Conservation (phyloP, 2,113 vertebrate species). For the Fregetta grallaria region DNA sequence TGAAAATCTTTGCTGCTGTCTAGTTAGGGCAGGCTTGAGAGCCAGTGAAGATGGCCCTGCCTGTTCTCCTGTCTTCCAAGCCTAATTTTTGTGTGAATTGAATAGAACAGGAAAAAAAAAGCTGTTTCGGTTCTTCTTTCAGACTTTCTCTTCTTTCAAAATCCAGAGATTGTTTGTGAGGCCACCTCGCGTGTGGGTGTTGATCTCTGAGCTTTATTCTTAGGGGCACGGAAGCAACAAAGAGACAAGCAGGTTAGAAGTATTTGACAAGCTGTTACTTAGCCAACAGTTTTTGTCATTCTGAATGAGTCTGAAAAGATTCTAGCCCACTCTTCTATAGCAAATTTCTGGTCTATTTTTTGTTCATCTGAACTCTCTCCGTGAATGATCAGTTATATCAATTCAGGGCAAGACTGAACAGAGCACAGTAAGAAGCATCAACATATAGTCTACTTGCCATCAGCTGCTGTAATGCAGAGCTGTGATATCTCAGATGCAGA, state of each 20-base stretch:
- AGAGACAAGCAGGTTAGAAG: conserved; percentile 3
- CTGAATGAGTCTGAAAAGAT: not conserved
- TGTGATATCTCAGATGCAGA: not conserved
- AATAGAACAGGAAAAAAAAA: not conserved
- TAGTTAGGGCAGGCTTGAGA: not conserved
- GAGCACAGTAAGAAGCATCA: not conserved
- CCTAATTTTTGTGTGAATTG: not conserved
- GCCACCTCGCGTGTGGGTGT: not conserved
- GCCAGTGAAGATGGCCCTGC: not conserved
- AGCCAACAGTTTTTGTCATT: not conserved
- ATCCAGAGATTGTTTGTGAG: not conserved
- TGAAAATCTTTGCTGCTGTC: not conserved
- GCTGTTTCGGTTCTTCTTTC: not conserved
- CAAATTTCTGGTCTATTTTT: not conserved
- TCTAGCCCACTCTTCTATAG: not conserved
- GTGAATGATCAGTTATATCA: not conserved
- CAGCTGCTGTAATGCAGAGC: not conserved
- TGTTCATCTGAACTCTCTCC: not conserved
- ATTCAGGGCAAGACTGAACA: not conserved
- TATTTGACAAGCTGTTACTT: conserved; percentile 28
- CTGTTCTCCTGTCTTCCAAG: not conserved
- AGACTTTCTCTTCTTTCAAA: not conserved
- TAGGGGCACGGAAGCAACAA: not conserved
- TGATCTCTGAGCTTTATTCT: conserved; percentile 30
- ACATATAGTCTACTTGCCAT: not conserved